These are phyloP conservation scores for Zophobas atratus DNA, from an alignment of 1,140 invertebrate species.

Conservation along the genomic window DNA sequence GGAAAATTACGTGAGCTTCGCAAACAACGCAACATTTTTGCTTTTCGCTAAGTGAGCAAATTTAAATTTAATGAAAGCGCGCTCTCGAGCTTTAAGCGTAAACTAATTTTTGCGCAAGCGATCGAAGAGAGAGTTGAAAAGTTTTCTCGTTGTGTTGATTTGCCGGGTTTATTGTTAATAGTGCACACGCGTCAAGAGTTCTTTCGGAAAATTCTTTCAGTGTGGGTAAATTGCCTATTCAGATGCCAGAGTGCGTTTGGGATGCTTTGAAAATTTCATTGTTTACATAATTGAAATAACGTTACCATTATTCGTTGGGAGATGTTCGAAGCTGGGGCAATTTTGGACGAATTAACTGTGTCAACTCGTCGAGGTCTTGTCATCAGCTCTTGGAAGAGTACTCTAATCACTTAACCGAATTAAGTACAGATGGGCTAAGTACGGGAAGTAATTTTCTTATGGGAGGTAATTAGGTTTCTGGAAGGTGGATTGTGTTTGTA, in stretches of 20 bases:
- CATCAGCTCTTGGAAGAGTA: too few relatives aligned
- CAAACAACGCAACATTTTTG: background rate
- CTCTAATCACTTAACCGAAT: too few relatives aligned
- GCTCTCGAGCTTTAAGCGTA: constrained; percentile 7
- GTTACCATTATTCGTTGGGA: too few relatives aligned
- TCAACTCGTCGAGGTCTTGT: too few relatives aligned
- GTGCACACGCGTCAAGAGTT: background rate
- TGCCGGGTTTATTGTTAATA: constrained; percentile 4
- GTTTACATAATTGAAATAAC: too few relatives aligned
- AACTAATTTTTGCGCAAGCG: constrained; percentile 10
- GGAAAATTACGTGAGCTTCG: background rate
- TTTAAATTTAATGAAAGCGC: constrained; percentile 7
- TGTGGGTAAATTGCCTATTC: constrained; percentile 17
- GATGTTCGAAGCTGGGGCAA: too few relatives aligned
- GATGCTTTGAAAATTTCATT: background rate
- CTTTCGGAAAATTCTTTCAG: background rate
- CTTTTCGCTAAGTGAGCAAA: background rate
- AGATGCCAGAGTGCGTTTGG: constrained; percentile 1
- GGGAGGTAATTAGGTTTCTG: too few relatives aligned
- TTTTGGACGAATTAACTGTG: too few relatives aligned
- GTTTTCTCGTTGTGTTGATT: background rate
- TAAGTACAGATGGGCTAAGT: too few relatives aligned
- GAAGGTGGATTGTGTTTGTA: too few relatives aligned
- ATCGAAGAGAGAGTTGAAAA: constrained; percentile 10
- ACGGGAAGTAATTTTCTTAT: too few relatives aligned